Conservation (phyloP, 1,140 invertebrate genomes). For the Amyelois transitella region DNA sequence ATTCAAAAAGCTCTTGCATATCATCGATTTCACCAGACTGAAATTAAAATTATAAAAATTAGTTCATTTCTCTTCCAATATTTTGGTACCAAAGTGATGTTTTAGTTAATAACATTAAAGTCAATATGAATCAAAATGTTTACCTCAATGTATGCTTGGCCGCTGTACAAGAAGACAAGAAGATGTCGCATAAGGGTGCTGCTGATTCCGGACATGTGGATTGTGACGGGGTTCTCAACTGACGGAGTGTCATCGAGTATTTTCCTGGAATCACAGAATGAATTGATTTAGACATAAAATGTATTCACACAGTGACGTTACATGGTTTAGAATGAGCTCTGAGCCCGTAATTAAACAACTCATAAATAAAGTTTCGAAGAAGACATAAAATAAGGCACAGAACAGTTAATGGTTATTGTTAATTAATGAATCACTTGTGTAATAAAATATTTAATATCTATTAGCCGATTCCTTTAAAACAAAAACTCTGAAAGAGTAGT, state of each 20-base stretch:
- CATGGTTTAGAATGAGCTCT: too few species aligned
- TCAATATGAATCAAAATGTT: constrained; percentile 23
- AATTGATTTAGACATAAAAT: too few species aligned
- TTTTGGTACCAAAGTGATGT: neutral
- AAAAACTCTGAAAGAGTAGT: too few species aligned
- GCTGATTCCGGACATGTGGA: constrained; percentile 87
- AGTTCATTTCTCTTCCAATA: neutral
- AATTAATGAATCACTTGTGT: too few species aligned
- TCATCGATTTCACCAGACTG: constrained; percentile 87
- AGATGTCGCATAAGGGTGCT: constrained; percentile 84
- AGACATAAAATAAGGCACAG: too few species aligned
- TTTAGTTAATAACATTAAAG: constrained; percentile 9
- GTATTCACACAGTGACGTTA: too few species aligned
- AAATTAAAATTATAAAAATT: constrained; percentile 42
- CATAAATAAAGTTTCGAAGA: too few species aligned
- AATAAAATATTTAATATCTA: too few species aligned
- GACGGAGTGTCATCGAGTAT: constrained; percentile 83
- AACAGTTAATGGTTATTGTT: too few species aligned
- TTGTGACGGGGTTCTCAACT: constrained; percentile 81
- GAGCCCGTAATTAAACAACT: neutral
- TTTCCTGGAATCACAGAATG: constrained; percentile 70
- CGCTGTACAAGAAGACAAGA: constrained; percentile 88
- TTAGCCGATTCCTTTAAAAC: too few species aligned
- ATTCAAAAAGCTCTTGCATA: constrained; percentile 85
- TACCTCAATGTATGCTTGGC: constrained; percentile 87